phyloP scores from a whole-genome alignment of 1,140 invertebrate genomes.

The Calliphora vicina region DNA sequence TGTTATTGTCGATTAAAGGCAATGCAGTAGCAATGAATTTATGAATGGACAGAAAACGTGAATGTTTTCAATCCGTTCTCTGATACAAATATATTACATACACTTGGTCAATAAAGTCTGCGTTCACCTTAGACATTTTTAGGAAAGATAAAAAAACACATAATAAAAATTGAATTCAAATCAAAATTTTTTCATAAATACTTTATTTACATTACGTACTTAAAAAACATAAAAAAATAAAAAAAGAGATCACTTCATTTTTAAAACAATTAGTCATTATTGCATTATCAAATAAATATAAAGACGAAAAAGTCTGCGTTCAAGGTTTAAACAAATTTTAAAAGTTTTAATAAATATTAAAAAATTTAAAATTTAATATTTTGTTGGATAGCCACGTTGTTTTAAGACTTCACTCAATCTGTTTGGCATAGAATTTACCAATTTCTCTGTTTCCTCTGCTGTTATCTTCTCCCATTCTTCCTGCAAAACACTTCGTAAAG shows the following conservation, averaged over 20 bases:
- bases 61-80: too few species aligned
- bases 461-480: constrained; percentile 23
- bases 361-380: constrained; percentile 13
- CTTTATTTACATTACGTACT: not conserved
- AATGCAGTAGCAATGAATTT: too few species aligned
- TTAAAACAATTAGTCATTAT: not conserved
- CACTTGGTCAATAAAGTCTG: not conserved
- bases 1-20: too few species aligned
- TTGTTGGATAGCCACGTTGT: constrained; percentile 25
- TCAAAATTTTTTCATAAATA: not conserved
- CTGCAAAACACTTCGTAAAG: constrained; percentile 3
- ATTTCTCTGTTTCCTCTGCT: not conserved
- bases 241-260: not conserved
- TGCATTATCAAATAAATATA: not conserved
- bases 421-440: constrained; percentile 26
- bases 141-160: constrained; percentile 7
- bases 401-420: constrained; percentile 16
- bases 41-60: too few species aligned
- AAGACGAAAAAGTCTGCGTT: not conserved
- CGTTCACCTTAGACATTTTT: constrained; percentile 15
- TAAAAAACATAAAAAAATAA: not conserved
- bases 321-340: not conserved
- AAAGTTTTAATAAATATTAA: not conserved
- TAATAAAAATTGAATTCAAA: not conserved
- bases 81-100: too few species aligned